Conservation (phyloP, 2,113 vertebrate species). For the Ctenodactylus gundi region DNA sequence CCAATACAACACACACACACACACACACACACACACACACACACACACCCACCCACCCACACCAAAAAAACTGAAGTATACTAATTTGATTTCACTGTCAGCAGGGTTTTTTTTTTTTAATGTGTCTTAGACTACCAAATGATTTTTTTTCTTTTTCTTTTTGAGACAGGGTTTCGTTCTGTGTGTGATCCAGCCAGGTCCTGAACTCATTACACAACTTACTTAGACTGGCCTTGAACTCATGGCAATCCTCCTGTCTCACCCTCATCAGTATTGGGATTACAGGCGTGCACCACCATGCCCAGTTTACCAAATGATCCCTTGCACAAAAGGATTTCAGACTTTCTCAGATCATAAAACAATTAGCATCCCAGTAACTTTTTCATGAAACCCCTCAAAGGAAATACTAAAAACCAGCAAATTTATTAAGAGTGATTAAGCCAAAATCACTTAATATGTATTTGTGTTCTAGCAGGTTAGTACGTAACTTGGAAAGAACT, state of each 20-base stretch:
- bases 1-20: no score
- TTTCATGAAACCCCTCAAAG: neutral
- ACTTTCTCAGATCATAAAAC: neutral
- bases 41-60: no score
- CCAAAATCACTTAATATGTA: neutral
- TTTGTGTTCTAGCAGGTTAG: neutral
- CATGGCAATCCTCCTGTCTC: no score
- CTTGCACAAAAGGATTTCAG: neutral
- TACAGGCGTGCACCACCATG: no score
- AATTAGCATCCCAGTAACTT: neutral
- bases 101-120: neutral
- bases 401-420: neutral
- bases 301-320: neutral
- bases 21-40: no score
- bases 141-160: no score
- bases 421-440: slow-evolving; percentile 6
- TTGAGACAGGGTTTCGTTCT: no score
- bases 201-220: no score
- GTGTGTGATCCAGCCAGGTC: no score
- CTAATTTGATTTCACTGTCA: neutral
- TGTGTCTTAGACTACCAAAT: neutral
- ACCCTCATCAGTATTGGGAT: no score
- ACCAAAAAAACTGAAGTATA: no score
- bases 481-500: neutral
- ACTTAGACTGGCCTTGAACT: no score